Percentiles rank a stretch among this genome's conserved stretches.
These are phyloP conservation scores for Copsychus sechellarum DNA, from an alignment of 2,113 vertebrate species.

Conservation along the genomic window DNA sequence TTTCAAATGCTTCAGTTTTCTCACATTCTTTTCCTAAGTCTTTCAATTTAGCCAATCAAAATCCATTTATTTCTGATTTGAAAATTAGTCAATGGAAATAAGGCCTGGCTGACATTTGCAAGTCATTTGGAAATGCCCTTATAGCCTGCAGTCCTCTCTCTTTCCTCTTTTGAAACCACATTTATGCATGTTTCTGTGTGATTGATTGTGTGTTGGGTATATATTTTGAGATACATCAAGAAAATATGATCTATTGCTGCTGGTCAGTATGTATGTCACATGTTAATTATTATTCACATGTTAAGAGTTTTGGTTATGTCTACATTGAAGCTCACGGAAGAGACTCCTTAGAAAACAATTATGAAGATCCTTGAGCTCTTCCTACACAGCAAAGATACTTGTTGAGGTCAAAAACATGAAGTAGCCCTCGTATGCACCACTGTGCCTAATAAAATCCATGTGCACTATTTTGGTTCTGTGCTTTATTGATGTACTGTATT, in stretches of 20 bases:
- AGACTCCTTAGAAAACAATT: not conserved
- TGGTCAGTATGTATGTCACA: not conserved
- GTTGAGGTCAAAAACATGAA: not conserved
- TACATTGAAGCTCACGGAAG: not conserved
- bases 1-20: conserved; percentile 3
- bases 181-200: not conserved
- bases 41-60: conserved; percentile 28
- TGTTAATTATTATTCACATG: not conserved
- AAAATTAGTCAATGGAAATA: conserved; percentile 30
- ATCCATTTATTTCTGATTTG: conserved; percentile 7
- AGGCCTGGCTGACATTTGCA: conserved; percentile 13
- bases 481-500: not conserved
- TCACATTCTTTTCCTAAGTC: not conserved
- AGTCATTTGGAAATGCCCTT: conserved; percentile 12
- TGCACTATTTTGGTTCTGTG: not conserved
- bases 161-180: conserved; percentile 2
- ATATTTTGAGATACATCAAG: not conserved
- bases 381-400: not conserved
- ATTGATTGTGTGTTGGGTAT: not conserved
- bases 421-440: not conserved
- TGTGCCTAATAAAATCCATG: not conserved
- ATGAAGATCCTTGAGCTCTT: not conserved
- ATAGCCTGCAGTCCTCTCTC: not conserved
- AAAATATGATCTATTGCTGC: not conserved
- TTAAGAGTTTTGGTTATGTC: not conserved